Evolutionary conservation across 2,888 invertebrate genomes (phyloP).

Genomic region (Clusia tigrina): DNA sequence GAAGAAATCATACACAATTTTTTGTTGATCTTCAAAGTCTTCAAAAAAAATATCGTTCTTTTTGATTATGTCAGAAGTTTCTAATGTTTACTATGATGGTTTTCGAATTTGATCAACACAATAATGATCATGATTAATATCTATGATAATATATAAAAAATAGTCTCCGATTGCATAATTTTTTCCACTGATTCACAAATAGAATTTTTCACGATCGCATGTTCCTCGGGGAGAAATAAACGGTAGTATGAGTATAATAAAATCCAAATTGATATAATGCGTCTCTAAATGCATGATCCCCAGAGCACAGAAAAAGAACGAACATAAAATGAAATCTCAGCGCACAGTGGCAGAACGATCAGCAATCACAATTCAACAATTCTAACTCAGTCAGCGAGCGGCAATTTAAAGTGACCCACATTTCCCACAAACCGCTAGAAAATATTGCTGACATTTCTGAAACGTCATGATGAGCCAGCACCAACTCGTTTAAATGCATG

Average conservation of each 20-base stretch:
- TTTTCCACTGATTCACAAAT: too few relatives aligned
- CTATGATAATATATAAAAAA: too few relatives aligned
- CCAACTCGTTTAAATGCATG: constrained; percentile 5
- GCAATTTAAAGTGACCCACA: constrained; percentile 1
- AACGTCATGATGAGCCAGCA: constrained; percentile 7
- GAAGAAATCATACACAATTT: too few relatives aligned
- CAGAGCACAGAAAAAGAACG: background rate
- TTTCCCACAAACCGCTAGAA: background rate
- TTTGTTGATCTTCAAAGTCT: too few relatives aligned
- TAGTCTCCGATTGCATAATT: too few relatives aligned
- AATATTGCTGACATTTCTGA: background rate
- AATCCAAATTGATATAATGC: background rate
- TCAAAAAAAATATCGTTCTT: too few relatives aligned
- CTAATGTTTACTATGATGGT: too few relatives aligned
- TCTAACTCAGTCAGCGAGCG: background rate
- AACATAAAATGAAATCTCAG: background rate
- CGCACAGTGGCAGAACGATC: background rate
- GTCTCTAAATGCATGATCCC: background rate
- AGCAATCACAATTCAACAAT: background rate
- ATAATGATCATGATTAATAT: too few relatives aligned
- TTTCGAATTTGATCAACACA: too few relatives aligned
- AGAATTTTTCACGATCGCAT: too few relatives aligned
- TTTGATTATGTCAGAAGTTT: too few relatives aligned
- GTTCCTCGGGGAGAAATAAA: background rate
- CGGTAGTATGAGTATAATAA: too few relatives aligned